Evolutionary conservation across 1,140 invertebrate species (phyloP).

Genomic region (Drosophila fuyamai): DNA sequence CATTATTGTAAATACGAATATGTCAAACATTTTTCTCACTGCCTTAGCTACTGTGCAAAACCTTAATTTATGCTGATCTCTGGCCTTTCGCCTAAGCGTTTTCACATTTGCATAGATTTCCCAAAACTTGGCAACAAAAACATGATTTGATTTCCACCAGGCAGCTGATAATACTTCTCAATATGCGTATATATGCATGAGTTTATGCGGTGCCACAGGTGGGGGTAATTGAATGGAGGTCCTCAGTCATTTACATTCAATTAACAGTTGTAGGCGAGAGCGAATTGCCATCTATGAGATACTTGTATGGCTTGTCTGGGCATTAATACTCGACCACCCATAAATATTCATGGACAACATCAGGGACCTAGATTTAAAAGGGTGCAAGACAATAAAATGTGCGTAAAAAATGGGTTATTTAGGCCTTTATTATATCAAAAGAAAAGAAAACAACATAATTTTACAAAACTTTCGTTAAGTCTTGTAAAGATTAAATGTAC

Average conservation of each 20-base stretch:
- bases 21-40: constrained; percentile 11
- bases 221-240: constrained; percentile 72
- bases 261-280: constrained; percentile 69
- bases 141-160: constrained; percentile 49
- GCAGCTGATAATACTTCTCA: constrained; percentile 40
- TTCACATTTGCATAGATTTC: constrained; percentile 48
- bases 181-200: constrained; percentile 11
- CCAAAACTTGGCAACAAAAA: constrained; percentile 45
- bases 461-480: background rate
- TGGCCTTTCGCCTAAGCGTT: constrained; percentile 14
- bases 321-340: constrained; percentile 20
- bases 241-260: constrained; percentile 75
- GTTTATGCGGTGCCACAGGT: constrained; percentile 52
- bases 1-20: background rate
- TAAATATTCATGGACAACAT: constrained; percentile 38
- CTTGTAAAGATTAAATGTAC: background rate
- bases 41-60: constrained; percentile 2
- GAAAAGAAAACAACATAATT: too few species aligned
- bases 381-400: background rate
- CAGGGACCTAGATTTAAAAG: constrained; percentile 2
- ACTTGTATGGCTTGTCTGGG: constrained; percentile 25
- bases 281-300: constrained; percentile 52
- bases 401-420: background rate
- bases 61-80: constrained; percentile 48
- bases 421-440: background rate